A percentile compares a stretch with the other conserved stretches of the same genome.
These are phyloP conservation scores for Amblyjoppa fuscipennis DNA, from an alignment of 2,888 invertebrate species.

Conservation along the genomic window DNA sequence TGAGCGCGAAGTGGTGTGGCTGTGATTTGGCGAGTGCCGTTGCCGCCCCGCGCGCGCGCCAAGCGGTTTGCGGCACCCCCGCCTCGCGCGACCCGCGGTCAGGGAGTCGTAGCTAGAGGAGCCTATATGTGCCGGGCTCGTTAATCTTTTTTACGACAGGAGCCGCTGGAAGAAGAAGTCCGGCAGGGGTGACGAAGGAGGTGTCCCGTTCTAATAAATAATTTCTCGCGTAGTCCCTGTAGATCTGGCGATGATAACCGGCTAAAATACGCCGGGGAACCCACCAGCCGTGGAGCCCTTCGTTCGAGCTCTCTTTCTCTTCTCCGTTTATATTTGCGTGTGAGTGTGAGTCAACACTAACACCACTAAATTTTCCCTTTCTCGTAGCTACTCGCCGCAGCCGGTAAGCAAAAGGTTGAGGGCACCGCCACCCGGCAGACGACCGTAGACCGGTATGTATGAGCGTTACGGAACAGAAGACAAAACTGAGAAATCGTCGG, in stretches of 20 bases:
- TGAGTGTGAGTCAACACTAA: conserved; percentile 5
- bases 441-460: neutral
- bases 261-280: conserved; percentile 82
- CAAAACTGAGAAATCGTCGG: conserved; percentile 24
- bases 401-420: conserved; percentile 57
- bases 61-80: conserved; percentile 35
- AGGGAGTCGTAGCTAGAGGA: conserved; percentile 40
- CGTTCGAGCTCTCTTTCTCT: conserved; percentile 70
- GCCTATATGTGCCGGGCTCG: conserved; percentile 72
- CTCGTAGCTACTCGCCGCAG: conserved; percentile 28
- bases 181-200: conserved; percentile 81
- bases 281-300: conserved; percentile 67
- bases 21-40: conserved; percentile 65
- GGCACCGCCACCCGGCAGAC: conserved; percentile 27
- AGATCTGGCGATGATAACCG: conserved; percentile 85
- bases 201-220: conserved; percentile 84
- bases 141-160: conserved; percentile 83
- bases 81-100: conserved; percentile 53
- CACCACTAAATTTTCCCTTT: conserved; percentile 36
- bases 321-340: neutral
- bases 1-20: conserved; percentile 50
- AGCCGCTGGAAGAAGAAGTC: conserved; percentile 73
- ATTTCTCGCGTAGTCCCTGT: conserved; percentile 84
- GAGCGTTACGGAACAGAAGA: conserved; percentile 25
- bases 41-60: conserved; percentile 43